These are phyloP conservation scores for human (Homo sapiens) DNA, from an alignment of 2,113 vertebrate genomes.

Conservation along the genomic window DNA sequence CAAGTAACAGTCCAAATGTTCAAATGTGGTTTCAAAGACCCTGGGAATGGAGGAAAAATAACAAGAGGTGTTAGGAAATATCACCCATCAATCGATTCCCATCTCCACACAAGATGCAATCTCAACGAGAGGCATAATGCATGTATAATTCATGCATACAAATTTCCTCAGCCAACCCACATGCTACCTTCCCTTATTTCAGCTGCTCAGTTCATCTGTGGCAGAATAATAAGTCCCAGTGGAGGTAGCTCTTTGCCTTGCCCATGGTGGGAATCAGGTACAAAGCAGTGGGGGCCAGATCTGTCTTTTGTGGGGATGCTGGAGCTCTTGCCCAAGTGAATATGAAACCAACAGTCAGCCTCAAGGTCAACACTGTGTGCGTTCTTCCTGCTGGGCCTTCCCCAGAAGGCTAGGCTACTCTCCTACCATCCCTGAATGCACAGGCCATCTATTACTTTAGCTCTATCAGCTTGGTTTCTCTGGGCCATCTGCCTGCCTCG, in stretches of 20 bases:
- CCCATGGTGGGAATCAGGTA: not conserved
- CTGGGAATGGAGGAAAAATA: not conserved
- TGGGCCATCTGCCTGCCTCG: conserved; percentile 41
- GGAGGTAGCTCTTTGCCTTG: not conserved
- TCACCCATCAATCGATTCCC: conserved; percentile 36
- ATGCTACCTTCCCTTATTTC: conserved; percentile 19
- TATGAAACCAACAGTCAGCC: conserved; percentile 1
- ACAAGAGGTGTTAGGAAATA: not conserved
- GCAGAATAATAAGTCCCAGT: conserved; percentile 55
- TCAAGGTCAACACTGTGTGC: not conserved
- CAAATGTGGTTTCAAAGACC: conserved; percentile 54
- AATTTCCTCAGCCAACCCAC: conserved; percentile 17
- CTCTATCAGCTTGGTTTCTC: conserved; percentile 43
- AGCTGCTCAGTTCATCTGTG: conserved; percentile 44
- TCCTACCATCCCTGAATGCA: not conserved
- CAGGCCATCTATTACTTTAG: conserved; percentile 18
- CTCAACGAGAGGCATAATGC: not conserved
- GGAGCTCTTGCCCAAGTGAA: not conserved
- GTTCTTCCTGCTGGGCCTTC: not conserved
- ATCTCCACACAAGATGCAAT: conserved; percentile 42
- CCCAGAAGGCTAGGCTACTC: not conserved
- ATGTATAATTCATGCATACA: not conserved
- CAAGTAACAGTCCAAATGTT: conserved; percentile 65
- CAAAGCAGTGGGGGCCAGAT: not conserved
- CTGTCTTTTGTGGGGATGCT: not conserved